Base-by-base conservation (phyloP, 2,113 vertebrate genomes). In the Ranitomeya variabilis region DNA sequence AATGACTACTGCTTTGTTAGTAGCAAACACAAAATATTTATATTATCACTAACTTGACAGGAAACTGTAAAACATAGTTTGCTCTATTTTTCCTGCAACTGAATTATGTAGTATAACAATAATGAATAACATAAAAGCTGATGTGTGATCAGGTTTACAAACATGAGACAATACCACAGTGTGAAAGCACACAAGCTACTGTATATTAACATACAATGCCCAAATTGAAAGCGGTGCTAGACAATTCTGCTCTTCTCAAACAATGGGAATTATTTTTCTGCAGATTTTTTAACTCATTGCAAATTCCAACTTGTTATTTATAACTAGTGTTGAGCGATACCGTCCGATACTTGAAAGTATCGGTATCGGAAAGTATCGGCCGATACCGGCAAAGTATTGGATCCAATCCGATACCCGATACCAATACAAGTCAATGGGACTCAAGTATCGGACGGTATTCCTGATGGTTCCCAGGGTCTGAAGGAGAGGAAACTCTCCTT, bases 21-120 rank as follows among this genome's bases (percentile, higher is more conserved):
- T 54, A 83, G 81, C 81, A 83, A 23, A 54, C 45, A 52, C 79
- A 59, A 55, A 80, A 80, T 80, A 67, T 64, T 86, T 86, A 78
- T 86, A 64, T 52, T 78, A 66, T 74, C 54, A 19, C 77, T 37
- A 51, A 62, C 71, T n/a, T 86, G 85, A 62, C 57, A 86, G 67
- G 52, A 74, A 59, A 54, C 23, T 55, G 83, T 59, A 73, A 57
- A 59, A 23, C 16, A 59, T 55, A 19, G 52, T 31, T 71, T 55
- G 52, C 37, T 69, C 37, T 52, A 83, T 67, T 83, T 80, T 66
- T 52, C 18, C 62, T n/a, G 37, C 83, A 71, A 11, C 26, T 57
- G 55, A 73, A 19, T 31, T 55, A 64, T 57, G 13, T 45, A 16
- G 23, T 54, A 73, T 55, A 18, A 19, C 51, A 71, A 85, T 85